Evolutionary conservation across 1,140 invertebrate species (phyloP).

Genomic region (Eumeta japonica): DNA sequence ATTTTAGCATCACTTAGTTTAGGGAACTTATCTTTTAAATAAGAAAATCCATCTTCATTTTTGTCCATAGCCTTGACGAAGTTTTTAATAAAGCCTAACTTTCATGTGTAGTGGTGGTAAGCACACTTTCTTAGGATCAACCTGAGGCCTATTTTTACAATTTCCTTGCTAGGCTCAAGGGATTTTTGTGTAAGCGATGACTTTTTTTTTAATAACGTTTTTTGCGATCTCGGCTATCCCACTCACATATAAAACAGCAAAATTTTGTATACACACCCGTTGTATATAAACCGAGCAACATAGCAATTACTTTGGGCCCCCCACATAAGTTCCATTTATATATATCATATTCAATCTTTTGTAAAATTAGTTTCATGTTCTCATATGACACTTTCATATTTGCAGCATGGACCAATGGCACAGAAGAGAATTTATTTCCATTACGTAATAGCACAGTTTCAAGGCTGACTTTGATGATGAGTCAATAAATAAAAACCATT

Average conservation of each 20-base stretch:
- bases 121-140: conserved; percentile 3
- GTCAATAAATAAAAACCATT: too few species aligned
- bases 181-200: background rate
- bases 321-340: conserved; percentile 7
- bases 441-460: conserved; percentile 7
- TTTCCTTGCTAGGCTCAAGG: background rate
- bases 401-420: conserved; percentile 3
- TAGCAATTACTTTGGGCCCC: too few species aligned
- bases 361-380: conserved; percentile 7
- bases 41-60: conserved; percentile 24
- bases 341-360: conserved; percentile 6
- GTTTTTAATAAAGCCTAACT: conserved; percentile 37
- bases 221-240: too few species aligned
- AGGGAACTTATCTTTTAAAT: conserved; percentile 26
- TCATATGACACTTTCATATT: too few species aligned
- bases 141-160: conserved; percentile 5
- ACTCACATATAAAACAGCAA: too few species aligned
- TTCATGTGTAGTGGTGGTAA: conserved; percentile 35
- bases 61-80: conserved; percentile 36
- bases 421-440: conserved; percentile 4
- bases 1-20: conserved; percentile 25
- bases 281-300: conserved; percentile 5
- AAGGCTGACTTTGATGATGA: conserved; percentile 7
- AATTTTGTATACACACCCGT: conserved; percentile 5
- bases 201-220: background rate